Evolutionary conservation across 2,113 vertebrate species (phyloP), one percentile per base, ranked within the genome.

Genomic region (Datnioides undecimradiatus): DNA sequence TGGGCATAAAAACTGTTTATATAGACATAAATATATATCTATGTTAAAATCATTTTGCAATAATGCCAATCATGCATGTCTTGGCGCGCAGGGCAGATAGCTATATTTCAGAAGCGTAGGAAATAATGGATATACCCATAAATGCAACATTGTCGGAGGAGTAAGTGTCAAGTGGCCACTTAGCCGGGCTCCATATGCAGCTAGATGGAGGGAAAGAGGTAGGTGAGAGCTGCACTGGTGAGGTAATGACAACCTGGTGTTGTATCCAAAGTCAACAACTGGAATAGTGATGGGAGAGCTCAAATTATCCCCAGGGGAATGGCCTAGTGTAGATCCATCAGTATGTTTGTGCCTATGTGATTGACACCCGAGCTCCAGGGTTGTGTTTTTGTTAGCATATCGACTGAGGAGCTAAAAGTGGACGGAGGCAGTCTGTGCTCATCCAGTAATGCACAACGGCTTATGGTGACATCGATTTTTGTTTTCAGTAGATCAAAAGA

Each of bases 121-220:
- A 40, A 33, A 79, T 71, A 58, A 80, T 23, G 54, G 59, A 54
- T 70, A 70, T 78, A 8, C 31, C 36, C 51, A 43, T 64, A 58
- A 82, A 71, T 55, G 63, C 69, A 62, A 31, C 31, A 64, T 67
- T 74, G 68, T 67, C 67, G 63, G 62, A 73, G 67, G 79, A 57
- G 63, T 70, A 52, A 29, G 76, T 79, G 85, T 76, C 68, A 69
- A 91, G 80, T 84, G 80, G 73, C 73, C 75, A 59, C 80, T 88
- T 71, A 79, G 41, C 69, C 1, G 10, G 5, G 78, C 58, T 62
- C 29, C 34, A 27, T 48, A 59, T 59, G 57, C 65, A 63, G 73
- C 79, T 54, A 54, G 67, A 80, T 7, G 77, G 73, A 48, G 71
- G 63, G 45, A 62, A 45, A 69, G 70, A 69, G 45, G 57, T 9